Base-by-base conservation (phyloP, 2,888 invertebrate genomes). In the Xestoiulus laeticollis region DNA sequence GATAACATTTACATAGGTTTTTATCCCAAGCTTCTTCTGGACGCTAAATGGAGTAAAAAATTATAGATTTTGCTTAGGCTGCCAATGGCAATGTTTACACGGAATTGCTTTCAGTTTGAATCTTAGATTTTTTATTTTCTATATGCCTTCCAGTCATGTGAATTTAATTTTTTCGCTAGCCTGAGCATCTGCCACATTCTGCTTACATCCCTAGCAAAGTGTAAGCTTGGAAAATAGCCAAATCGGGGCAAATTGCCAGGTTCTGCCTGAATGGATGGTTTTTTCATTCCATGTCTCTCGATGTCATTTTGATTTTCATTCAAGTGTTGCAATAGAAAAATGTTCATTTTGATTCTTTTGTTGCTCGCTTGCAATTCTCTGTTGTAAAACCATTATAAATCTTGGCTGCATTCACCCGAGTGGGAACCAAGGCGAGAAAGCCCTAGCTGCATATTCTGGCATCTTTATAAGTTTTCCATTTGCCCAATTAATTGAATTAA, bases 241-340 rank as follows among this genome's bases (percentile, higher is more conserved):
- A 78, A 78, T 78, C 30, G 30, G 30, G 30, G 14, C 78, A 78
- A 26, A 78, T 78, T 78, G 30, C 78, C 26, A 12, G 78, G 30
- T 78, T 12, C 78, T 78, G 78, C 30, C 78, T 78, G 78, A 78
- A 78, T 5, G 78, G 30, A 78, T 78, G 14, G 22, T 12, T 30
- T 78, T 78, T 78, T 78, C 14, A 78, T 30, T 14, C 78, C 78
- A 30, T 30, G 30, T 78, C 78, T 30, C 78, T 78, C 16, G 78
- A 30, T 78, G 78, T 78, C 78, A 78, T 78, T 78, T 78, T 78
- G 78, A 78, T 78, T 78, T n/a, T 78, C 30, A 78, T 78, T 78
- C 78, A 30, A 78, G 78, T 78, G 78, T 78, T 78, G 30, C 78
- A 78, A 78, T 78, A 16, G n/a, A n/a, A 22, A 78, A 78, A 78